Evolutionary conservation across 2,888 invertebrate species (phyloP).

Genomic region (Schizaphis graminum): DNA sequence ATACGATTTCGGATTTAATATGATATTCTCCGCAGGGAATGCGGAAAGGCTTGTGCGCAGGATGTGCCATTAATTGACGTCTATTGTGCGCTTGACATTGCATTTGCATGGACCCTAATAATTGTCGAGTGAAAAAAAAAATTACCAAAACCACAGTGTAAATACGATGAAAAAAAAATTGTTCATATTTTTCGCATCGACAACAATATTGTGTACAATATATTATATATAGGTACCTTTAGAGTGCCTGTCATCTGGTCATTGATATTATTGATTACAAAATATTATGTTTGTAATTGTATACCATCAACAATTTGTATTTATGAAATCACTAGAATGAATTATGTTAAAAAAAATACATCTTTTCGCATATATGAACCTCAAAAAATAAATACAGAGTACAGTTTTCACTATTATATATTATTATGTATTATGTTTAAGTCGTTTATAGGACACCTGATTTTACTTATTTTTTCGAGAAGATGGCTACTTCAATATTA

Average conservation of each 20-base stretch:
- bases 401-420: not conserved
- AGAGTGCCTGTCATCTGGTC: not conserved
- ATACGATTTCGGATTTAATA: conserved; percentile 35
- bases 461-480: not conserved
- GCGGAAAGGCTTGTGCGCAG: not conserved
- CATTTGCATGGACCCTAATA: not conserved
- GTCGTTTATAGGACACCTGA: not conserved
- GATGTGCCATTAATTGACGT: conserved; percentile 25
- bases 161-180: not conserved
- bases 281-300: not conserved
- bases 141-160: not conserved
- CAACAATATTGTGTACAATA: not conserved
- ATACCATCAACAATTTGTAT: not conserved
- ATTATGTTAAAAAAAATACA: not conserved
- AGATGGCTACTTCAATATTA: not conserved
- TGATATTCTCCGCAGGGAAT: conserved; percentile 46
- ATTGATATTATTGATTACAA: not conserved
- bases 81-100: not conserved
- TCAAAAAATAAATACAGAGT: not conserved
- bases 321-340: not conserved
- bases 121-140: not conserved
- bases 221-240: not conserved
- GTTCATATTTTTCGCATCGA: not conserved
- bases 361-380: not conserved
- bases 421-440: not conserved